These are phyloP conservation scores for Lethrus apterus DNA, from an alignment of 1,140 invertebrate species.

Conservation along the genomic window DNA sequence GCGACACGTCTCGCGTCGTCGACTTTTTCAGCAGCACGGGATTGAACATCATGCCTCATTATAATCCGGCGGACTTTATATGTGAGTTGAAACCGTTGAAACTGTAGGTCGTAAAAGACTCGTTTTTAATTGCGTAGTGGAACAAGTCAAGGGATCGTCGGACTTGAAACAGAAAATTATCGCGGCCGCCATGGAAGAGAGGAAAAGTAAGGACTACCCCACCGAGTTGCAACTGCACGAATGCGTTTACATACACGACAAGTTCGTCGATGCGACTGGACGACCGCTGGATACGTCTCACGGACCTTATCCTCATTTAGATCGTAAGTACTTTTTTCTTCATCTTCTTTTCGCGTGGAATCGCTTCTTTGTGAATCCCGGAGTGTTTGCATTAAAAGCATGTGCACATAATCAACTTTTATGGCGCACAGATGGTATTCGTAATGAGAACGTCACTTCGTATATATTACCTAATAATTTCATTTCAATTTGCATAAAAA, in stretches of 20 bases:
- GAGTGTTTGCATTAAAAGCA: too few relatives aligned
- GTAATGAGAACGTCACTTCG: too few relatives aligned
- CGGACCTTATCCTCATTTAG: slow-evolving; percentile 36
- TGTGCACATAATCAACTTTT: too few relatives aligned
- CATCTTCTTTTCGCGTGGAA: background rate
- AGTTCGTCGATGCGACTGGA: slow-evolving; percentile 27
- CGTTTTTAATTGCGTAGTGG: slow-evolving; percentile 48
- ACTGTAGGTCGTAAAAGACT: too few relatives aligned
- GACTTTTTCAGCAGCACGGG: slow-evolving; percentile 70
- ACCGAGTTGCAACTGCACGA: slow-evolving; percentile 41
- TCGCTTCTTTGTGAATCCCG: background rate
- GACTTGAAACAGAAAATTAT: slow-evolving; percentile 64
- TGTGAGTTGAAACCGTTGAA: slow-evolving; percentile 67
- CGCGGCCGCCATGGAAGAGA: slow-evolving; percentile 52
- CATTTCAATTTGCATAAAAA: too few relatives aligned
- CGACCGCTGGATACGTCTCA: slow-evolving; percentile 27
- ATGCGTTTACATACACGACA: slow-evolving; percentile 35
- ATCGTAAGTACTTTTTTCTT: slow-evolving; percentile 29
- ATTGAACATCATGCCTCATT: slow-evolving; percentile 67
- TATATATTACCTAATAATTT: too few relatives aligned
- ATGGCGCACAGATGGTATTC: too few relatives aligned
- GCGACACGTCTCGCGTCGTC: slow-evolving; percentile 65
- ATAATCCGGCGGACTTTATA: slow-evolving; percentile 84
- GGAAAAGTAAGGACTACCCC: slow-evolving; percentile 52
- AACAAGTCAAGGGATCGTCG: slow-evolving; percentile 65